A percentile compares a stretch with the other conserved stretches of the same genome.
Evolutionary conservation across 2,113 vertebrate species (phyloP).

Genomic region (Falcunculus frontatus): DNA sequence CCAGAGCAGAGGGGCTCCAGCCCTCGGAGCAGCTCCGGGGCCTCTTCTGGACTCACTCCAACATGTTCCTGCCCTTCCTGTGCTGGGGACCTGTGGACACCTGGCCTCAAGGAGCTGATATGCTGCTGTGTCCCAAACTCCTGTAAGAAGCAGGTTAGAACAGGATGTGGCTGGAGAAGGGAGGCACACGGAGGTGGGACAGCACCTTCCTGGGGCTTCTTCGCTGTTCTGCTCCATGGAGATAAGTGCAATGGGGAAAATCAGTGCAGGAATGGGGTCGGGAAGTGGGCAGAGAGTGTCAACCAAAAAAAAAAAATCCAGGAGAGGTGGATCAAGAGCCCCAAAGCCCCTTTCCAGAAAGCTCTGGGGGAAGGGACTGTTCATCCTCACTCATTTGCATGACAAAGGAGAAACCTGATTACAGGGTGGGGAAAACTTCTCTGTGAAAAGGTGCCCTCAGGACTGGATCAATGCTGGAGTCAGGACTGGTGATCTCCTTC

Average conservation of each 20-base stretch:
- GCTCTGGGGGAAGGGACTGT: neutral
- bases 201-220: neutral
- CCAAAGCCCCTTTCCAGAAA: neutral
- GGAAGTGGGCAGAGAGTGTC: neutral
- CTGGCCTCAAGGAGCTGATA: neutral
- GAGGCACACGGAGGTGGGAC: neutral
- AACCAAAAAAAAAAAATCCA: neutral
- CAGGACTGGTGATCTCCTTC: neutral
- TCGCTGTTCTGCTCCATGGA: neutral
- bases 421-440: fast-evolving
- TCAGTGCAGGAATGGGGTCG: neutral
- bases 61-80: neutral
- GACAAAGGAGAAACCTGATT: neutral
- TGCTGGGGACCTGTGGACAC: neutral
- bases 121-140: neutral
- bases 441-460: neutral
- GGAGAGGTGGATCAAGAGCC: too few species aligned
- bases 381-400: neutral
- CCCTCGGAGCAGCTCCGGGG: neutral
- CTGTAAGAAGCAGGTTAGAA: fast-evolving
- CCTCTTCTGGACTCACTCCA: fast-evolving
- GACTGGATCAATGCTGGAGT: neutral
- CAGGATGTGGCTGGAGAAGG: neutral
- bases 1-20: neutral
- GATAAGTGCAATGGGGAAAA: neutral